Evolutionary conservation across 2,113 vertebrate genomes (phyloP), one percentile per base, ranked within the genome.

Genomic region (Vulpes ferrilata): DNA sequence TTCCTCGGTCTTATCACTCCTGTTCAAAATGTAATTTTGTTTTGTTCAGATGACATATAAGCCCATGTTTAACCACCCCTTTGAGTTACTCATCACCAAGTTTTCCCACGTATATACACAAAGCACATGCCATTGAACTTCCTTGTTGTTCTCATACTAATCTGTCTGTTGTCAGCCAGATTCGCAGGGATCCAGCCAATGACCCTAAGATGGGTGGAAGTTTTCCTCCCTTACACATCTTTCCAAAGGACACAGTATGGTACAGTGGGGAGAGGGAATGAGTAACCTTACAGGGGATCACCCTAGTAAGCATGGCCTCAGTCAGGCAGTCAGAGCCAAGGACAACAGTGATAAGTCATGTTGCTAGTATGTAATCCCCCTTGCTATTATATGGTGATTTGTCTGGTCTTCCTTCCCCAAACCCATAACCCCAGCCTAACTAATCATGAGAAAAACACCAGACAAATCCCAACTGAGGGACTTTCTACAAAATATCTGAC

Each of bases 341-440:
- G 23, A 7, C 86, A 25, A 8, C 64, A 17, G 2, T 0, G 27
- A 15, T 2, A 16, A 30, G 57, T 80, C 4, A 3, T 1, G 16
- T 12, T 15, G n/a, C 35, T 23, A 30, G 64, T 4, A 7, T 5
- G n/a, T 23, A 9, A 8, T n/a, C 23, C 48, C 17, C 12, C 43
- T 25, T 9, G 79, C n/a, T 7, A 51, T 0, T 11, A 27, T n/a
- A 43, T 13, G 43, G 55, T 15, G 7, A 35, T 11, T 69, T 65
- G 35, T 64, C 48, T 32, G 83, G 32, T 65, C 84, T 67, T 88
- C 51, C 2, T 60, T 79, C 32, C 85, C 32, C 3, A 35, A 32
- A 4, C 25, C 6, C 30, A 0, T 0, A n/a, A 53, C 4, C 55
- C 57, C 22, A 30, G 55, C 30, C 64, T 15, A 4, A 19, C 64